Percentiles rank a stretch among this genome's conserved stretches.
These are phyloP conservation scores for Phalera bucephala DNA, from an alignment of 2,888 invertebrate genomes.

Conservation along the genomic window DNA sequence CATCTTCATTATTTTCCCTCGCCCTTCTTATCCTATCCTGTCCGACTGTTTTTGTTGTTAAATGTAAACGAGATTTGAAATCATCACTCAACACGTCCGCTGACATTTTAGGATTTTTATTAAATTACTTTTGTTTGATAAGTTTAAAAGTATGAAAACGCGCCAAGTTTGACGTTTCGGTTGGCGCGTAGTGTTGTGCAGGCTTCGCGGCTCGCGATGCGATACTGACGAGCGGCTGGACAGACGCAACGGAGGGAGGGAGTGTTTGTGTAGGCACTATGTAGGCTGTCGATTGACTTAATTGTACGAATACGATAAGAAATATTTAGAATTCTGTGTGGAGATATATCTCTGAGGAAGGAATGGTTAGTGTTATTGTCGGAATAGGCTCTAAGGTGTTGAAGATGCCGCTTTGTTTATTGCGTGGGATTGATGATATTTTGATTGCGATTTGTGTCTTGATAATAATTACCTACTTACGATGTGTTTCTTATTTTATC, in stretches of 20 bases:
- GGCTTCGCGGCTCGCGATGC: conserved; percentile 73
- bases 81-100: conserved; percentile 91
- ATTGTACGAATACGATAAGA: conserved; percentile 62
- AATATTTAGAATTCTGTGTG: conserved; percentile 37
- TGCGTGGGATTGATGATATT: too few relatives aligned
- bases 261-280: conserved; percentile 38
- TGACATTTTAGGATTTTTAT: conserved; percentile 80
- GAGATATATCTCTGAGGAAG: conserved; percentile 25
- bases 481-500: too few relatives aligned
- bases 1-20: conserved; percentile 92
- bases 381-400: conserved; percentile 7
- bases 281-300: conserved; percentile 67
- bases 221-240: conserved; percentile 53
- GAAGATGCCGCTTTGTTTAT: conserved; percentile 6
- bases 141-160: conserved; percentile 33
- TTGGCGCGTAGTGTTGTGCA: conserved; percentile 44
- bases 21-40: conserved; percentile 91
- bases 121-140: conserved; percentile 6
- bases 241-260: conserved; percentile 38
- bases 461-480: too few relatives aligned
- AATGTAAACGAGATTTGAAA: conserved; percentile 87
- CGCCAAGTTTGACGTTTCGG: conserved; percentile 44
- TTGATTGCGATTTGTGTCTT: too few relatives aligned
- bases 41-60: conserved; percentile 91
- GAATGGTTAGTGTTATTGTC: conserved; percentile 15